Conservation (phyloP, 64 coral and sea anemone genomes). For the Acropora yongei region DNA sequence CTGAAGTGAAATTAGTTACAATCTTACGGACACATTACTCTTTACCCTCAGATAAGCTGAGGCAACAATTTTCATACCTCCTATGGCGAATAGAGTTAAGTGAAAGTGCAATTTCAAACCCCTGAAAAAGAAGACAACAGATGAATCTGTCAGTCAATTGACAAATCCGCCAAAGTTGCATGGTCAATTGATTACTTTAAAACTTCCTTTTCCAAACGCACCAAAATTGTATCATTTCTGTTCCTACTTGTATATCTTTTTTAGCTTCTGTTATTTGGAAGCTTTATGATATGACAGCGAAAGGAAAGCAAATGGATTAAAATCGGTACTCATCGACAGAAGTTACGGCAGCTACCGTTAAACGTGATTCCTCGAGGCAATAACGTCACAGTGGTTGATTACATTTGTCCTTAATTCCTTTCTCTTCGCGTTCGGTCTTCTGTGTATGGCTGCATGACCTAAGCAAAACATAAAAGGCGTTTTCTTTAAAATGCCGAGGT, state of each 20-base stretch:
- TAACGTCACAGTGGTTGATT: constrained; percentile 42
- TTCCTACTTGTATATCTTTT: not conserved
- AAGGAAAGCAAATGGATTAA: not conserved
- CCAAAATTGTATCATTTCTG: not conserved
- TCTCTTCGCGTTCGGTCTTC: constrained; percentile 11
- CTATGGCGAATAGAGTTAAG: too few species aligned
- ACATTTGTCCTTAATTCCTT: not conserved
- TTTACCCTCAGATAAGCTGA: too few species aligned
- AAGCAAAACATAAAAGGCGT: not conserved
- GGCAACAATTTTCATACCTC: too few species aligned
- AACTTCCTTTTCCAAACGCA: too few species aligned
- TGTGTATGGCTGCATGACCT: constrained; percentile 18
- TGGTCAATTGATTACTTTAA: too few species aligned
- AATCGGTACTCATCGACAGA: not conserved
- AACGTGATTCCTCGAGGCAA: not conserved
- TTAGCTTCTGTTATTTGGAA: not conserved
- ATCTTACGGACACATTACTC: too few species aligned
- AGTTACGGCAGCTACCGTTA: not conserved
- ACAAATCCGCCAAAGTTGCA: too few species aligned
- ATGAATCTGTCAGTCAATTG: too few species aligned
- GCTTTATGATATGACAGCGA: not conserved
- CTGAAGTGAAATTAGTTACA: too few species aligned
- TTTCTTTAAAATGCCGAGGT: not conserved
- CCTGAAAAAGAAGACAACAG: too few species aligned
- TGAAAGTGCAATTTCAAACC: too few species aligned